Evolutionary conservation across 2,888 invertebrate genomes (phyloP).

Genomic region (Nycteola revayana): DNA sequence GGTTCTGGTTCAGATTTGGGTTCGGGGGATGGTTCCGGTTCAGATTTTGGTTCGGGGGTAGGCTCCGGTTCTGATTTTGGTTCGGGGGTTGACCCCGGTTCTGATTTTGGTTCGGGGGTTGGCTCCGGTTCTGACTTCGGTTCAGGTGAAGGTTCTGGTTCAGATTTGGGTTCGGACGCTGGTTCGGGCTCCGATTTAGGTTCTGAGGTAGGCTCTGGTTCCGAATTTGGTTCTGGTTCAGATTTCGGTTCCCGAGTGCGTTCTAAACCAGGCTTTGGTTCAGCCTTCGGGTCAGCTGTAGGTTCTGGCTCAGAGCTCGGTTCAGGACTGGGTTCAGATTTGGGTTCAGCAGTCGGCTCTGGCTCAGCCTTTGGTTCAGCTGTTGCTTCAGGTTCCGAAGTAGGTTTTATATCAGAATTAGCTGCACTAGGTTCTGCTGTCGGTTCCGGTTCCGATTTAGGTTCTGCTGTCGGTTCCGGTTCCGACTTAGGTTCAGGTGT

Average conservation of each 20-base stretch:
- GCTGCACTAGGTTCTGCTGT: slow-evolving; percentile 41
- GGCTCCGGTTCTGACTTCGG: slow-evolving; percentile 29
- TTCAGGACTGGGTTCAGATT: slow-evolving; percentile 46
- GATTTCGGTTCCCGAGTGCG: slow-evolving; percentile 48
- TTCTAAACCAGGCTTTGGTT: slow-evolving; percentile 52
- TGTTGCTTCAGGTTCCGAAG: slow-evolving; percentile 45
- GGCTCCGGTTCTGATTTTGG: slow-evolving; percentile 40
- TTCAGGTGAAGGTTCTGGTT: slow-evolving; percentile 26
- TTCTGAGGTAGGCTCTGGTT: slow-evolving; percentile 52
- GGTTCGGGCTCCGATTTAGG: slow-evolving; percentile 44
- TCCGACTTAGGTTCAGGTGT: slow-evolving; percentile 59
- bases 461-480: slow-evolving; percentile 46
- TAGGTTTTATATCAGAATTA: slow-evolving; percentile 45
- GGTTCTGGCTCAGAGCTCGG: slow-evolving; percentile 41
- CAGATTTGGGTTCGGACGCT: slow-evolving; percentile 26
- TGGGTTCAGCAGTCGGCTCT: slow-evolving; percentile 50
- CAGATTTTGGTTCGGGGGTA: slow-evolving; percentile 21
- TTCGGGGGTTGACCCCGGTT: slow-evolving; percentile 26
- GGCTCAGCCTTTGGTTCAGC: slow-evolving; percentile 57
- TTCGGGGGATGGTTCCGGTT: slow-evolving; percentile 29
- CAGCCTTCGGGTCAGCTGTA: slow-evolving; percentile 50
- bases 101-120: slow-evolving; percentile 33
- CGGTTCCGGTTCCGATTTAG: slow-evolving; percentile 45
- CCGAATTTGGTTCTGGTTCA: slow-evolving; percentile 39
- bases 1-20: slow-evolving; percentile 34